Evolutionary conservation across 2,113 vertebrate genomes (phyloP).

Genomic region (Pagrus major): DNA sequence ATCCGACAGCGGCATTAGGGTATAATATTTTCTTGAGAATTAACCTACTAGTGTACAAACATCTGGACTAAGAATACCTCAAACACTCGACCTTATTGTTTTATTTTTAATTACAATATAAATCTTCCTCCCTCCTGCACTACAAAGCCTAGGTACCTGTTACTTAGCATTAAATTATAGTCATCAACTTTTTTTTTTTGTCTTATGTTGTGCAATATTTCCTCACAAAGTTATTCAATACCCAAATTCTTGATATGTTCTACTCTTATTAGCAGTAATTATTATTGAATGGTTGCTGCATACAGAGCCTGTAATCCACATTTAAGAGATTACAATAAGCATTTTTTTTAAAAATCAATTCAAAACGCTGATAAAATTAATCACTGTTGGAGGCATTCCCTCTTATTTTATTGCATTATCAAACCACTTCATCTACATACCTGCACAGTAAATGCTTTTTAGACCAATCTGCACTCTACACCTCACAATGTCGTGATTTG

Average conservation of each 20-base stretch:
- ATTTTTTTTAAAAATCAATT: constrained; percentile 59
- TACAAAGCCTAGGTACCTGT: constrained; percentile 81
- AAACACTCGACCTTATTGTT: constrained; percentile 73
- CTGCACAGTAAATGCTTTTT: constrained; percentile 69
- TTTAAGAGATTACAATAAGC: constrained; percentile 67
- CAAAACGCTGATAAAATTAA: constrained; percentile 73
- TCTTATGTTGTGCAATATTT: constrained; percentile 75
- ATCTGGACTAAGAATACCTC: constrained; percentile 77
- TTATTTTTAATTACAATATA: constrained; percentile 73
- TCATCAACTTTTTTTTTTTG: constrained; percentile 63
- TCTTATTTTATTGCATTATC: constrained; percentile 81
- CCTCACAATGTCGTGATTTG: constrained; percentile 32
- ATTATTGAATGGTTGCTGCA: constrained; percentile 64
- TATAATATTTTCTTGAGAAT: constrained; percentile 66
- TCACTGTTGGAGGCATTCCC: constrained; percentile 70
- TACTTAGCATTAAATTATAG: constrained; percentile 79
- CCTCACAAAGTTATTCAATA: constrained; percentile 72
- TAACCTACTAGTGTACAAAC: constrained; percentile 76
- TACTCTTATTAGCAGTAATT: constrained; percentile 72
- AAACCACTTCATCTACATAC: constrained; percentile 73
- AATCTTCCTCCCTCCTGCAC: constrained; percentile 65
- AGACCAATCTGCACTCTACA: constrained; percentile 53
- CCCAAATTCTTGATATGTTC: constrained; percentile 75
- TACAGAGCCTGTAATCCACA: constrained; percentile 63
- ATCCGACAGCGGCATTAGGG: constrained; percentile 65